A percentile compares a stretch with the other conserved stretches of the same genome.
phyloP scores from a whole-genome alignment of 2,888 invertebrate genomes.

The Ephialtes manifestator region DNA sequence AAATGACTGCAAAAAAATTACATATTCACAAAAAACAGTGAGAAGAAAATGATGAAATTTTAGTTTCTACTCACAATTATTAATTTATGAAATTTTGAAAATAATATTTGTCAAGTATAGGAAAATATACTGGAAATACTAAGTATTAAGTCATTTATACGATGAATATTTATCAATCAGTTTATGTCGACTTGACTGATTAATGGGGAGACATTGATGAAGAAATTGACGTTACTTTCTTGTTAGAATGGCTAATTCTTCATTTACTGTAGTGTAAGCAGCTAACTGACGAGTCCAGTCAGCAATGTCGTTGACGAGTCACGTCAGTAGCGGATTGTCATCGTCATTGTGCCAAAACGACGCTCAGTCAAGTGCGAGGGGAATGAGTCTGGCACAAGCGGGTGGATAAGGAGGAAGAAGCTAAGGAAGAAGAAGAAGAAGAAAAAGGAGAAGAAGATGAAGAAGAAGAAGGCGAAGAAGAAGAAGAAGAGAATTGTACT shows the following conservation, averaged over 20 bases:
- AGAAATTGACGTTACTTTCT: constrained; percentile 13
- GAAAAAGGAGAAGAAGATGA: constrained; percentile 46
- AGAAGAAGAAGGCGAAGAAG: constrained; percentile 46
- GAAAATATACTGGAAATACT: too few species aligned
- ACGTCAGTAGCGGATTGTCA: constrained; percentile 62
- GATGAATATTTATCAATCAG: not conserved
- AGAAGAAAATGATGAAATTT: too few species aligned
- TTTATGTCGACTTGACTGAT: not conserved
- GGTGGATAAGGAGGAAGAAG: constrained; percentile 47
- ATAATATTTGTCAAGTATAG: too few species aligned
- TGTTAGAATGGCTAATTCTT: not conserved
- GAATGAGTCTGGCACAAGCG: constrained; percentile 19
- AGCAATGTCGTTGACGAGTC: constrained; percentile 30
- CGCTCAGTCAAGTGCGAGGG: constrained; percentile 53
- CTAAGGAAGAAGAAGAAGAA: constrained; percentile 49
- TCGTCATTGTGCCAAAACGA: constrained; percentile 72
- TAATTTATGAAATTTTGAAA: too few species aligned
- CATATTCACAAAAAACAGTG: too few species aligned
- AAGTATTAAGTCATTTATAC: too few species aligned
- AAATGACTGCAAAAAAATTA: too few species aligned
- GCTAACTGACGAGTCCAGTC: not conserved
- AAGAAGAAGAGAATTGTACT: not conserved
- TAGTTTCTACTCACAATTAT: too few species aligned
- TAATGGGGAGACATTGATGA: not conserved
- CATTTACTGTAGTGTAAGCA: not conserved